A percentile compares a stretch with the other conserved stretches of the same genome.
phyloP scores from a whole-genome alignment of 2,113 vertebrate genomes.

The Theristicus caerulescens region DNA sequence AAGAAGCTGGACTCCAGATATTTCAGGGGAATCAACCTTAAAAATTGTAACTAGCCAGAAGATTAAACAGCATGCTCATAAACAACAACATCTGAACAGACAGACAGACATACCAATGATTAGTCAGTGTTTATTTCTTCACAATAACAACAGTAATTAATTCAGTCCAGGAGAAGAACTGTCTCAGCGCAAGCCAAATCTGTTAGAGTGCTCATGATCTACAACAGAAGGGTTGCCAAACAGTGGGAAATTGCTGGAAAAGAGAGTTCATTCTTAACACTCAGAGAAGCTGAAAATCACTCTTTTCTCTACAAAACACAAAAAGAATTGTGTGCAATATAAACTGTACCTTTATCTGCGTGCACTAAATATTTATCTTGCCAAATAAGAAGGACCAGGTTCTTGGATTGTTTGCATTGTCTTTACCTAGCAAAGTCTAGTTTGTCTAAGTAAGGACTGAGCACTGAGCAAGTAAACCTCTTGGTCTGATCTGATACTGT shows the following conservation, averaged over 20 bases:
- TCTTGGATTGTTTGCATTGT: not conserved
- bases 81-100: not conserved
- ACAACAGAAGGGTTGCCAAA: not conserved
- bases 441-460: not conserved
- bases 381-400: not conserved
- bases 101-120: not conserved
- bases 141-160: not conserved
- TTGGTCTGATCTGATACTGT: not conserved
- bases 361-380: not conserved
- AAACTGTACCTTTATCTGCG: not conserved
- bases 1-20: not conserved
- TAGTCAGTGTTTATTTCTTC: not conserved
- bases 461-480: not conserved
- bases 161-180: not conserved
- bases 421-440: not conserved
- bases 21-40: not conserved
- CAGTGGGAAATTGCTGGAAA: not conserved
- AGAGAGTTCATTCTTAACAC: not conserved
- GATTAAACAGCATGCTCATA: not conserved
- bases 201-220: not conserved
- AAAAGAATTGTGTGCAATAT: not conserved
- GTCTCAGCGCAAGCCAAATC: not conserved
- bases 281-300: not conserved
- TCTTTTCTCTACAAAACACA: not conserved
- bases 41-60: not conserved